phyloP scores from a whole-genome alignment of 2,797 vertebrate species.

The Luscinia luscinia region DNA sequence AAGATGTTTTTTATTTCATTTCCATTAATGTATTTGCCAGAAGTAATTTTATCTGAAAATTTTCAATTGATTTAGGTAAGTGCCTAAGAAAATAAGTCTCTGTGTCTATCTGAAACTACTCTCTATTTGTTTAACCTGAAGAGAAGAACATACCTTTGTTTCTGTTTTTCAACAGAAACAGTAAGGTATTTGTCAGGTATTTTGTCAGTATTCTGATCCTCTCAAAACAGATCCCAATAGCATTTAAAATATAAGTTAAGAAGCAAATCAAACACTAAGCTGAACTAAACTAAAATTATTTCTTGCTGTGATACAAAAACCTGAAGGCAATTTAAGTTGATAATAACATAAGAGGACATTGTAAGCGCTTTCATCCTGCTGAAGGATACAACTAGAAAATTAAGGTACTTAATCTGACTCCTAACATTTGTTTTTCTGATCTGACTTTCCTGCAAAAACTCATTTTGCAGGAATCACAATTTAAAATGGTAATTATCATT shows the following conservation, averaged over 20 bases:
- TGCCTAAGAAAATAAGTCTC: background rate
- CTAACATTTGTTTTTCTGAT: background rate
- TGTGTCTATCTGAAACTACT: background rate
- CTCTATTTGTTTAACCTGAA: background rate
- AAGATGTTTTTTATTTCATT: background rate
- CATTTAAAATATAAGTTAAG: background rate
- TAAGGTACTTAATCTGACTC: background rate
- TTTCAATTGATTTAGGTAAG: background rate
- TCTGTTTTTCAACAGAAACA: background rate
- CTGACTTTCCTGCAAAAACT: background rate
- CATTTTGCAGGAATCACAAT: background rate
- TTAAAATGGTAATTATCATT: background rate
- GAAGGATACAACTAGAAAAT: background rate
- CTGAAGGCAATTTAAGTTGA: background rate
- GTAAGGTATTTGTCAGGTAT: background rate
- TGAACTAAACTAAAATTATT: background rate
- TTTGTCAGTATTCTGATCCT: background rate
- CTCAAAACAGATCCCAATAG: background rate
- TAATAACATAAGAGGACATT: background rate
- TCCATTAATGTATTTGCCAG: background rate
- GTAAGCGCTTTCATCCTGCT: background rate
- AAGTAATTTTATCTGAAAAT: background rate
- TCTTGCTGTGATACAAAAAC: background rate
- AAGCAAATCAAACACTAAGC: background rate
- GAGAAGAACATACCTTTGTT: background rate